Evolutionary conservation across 2,888 invertebrate species (phyloP).

Genomic region (Napeogenes sylphis): DNA sequence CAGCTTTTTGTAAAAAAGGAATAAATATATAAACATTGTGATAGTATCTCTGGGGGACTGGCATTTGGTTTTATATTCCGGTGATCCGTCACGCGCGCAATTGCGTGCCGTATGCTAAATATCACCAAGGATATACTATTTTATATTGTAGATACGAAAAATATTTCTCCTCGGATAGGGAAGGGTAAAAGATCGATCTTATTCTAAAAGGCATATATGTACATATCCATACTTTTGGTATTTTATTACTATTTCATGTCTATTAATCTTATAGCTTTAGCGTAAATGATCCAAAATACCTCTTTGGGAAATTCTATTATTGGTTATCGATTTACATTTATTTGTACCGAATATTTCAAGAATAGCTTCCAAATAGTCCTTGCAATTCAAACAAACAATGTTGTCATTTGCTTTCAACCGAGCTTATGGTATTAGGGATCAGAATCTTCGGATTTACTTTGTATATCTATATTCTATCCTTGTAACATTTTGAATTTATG

Average conservation of each 20-base stretch:
- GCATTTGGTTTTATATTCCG: slow-evolving; percentile 59
- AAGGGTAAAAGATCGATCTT: background rate
- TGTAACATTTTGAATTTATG: too few species aligned
- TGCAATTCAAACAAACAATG: background rate
- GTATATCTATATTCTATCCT: background rate
- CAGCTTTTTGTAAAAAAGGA: slow-evolving; percentile 18
- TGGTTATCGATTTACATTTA: background rate
- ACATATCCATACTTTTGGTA: too few species aligned
- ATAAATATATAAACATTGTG: slow-evolving; percentile 9
- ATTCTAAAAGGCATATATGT: too few species aligned
- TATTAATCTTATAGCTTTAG: too few species aligned
- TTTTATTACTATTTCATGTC: too few species aligned
- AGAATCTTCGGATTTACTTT: background rate
- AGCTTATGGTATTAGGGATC: slow-evolving; percentile 12
- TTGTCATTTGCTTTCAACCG: background rate
- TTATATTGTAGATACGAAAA: background rate
- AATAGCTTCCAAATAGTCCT: background rate
- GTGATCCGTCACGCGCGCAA: slow-evolving; percentile 56
- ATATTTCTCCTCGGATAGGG: background rate
- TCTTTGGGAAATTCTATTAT: background rate
- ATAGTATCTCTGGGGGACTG: slow-evolving; percentile 36
- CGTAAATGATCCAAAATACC: too few species aligned
- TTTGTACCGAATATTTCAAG: background rate
- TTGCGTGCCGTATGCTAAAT: slow-evolving; percentile 40
- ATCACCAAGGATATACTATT: slow-evolving; percentile 12